Base-by-base conservation (phyloP, 2,797 vertebrate genomes). In the Acrossocheilus fasciatus region DNA sequence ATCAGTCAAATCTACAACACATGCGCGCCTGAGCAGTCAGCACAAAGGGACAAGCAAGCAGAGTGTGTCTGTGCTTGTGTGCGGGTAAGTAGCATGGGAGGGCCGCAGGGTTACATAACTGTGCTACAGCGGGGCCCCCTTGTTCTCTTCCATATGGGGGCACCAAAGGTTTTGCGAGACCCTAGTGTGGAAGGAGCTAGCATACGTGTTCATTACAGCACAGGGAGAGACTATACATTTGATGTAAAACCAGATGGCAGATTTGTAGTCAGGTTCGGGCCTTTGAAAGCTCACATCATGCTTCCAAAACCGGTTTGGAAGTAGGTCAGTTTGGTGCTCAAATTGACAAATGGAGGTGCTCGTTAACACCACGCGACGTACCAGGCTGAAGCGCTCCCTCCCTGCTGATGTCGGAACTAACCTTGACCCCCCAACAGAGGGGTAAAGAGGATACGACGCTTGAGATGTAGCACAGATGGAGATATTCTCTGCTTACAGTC, bases 391-490 rank as follows among this genome's bases (percentile, higher is more conserved):
- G 6, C 34, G 20, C 47, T 89, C 73, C 43, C 54, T 83, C 79
- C 81, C 72, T 76, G 82, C 90, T 86, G 86, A 76, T 86, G 87
- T 54, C 57, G 43, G 17, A 66, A 91, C 89, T 90, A 91, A 91
- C 92, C 92, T 81, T 92, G 91, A 91, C 91, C 88, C 89, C 73
- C 3, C 85, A 83, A 87, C 80, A 66, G 74, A 88, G 90, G 89
- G 91, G 81, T 88, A 91, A 85, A 90, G 90, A 34, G 86, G 91
- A 89, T 84, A 90, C 90, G 68, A 81, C 77, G 78, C 90, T 82
- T 36, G 88, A 92, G 91, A 93, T 90, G 90, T 86, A 88, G 88
- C 90, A 91, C 93, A 94, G 90, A 94, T 93, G 93, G 92, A 93
- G 90, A 92, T 86, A 90, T 88, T 94, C 92, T 92, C 91, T 89